These are phyloP conservation scores for Cordylochernes scorpioides DNA, from an alignment of 2,888 invertebrate species.

Conservation along the genomic window DNA sequence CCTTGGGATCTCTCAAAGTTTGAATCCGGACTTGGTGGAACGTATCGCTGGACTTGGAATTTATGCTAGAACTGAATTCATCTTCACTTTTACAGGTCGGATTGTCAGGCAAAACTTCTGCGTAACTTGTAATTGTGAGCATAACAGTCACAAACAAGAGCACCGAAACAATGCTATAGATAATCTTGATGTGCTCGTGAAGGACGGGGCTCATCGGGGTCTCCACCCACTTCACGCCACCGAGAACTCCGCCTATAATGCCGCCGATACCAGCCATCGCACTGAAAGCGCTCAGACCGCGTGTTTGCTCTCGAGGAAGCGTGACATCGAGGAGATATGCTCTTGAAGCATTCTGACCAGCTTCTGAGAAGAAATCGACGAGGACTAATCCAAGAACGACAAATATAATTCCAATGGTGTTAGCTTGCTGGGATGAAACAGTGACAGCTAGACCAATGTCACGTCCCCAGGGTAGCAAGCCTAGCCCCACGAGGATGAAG, in stretches of 20 bases:
- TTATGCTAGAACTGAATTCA: too few species aligned
- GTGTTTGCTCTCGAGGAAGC: slow-evolving; percentile 68
- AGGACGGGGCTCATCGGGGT: slow-evolving; percentile 51
- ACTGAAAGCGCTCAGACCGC: slow-evolving; percentile 76
- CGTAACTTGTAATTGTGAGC: slow-evolving; percentile 61
- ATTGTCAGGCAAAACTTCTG: too few species aligned
- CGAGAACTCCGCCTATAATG: slow-evolving; percentile 68
- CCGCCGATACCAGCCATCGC: slow-evolving; percentile 90
- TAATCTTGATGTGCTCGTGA: slow-evolving; percentile 69
- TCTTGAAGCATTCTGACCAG: slow-evolving; percentile 77
- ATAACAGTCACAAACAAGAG: slow-evolving; percentile 60
- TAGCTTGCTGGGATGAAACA: slow-evolving; percentile 2
- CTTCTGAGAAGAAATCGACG: slow-evolving; percentile 81
- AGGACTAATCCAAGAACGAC: slow-evolving; percentile 74
- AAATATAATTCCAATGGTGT: slow-evolving; percentile 37
- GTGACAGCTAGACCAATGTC: slow-evolving; percentile 45
- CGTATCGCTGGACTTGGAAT: too few species aligned
- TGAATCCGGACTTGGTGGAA: too few species aligned
- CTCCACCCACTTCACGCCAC: slow-evolving; percentile 75
- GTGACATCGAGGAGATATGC: slow-evolving; percentile 80
- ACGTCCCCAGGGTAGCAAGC: slow-evolving; percentile 76
- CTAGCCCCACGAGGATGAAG: slow-evolving; percentile 59
- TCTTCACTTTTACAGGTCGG: slow-evolving; percentile 36
- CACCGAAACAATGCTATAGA: slow-evolving; percentile 65
- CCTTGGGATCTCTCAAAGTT: too few species aligned